Conservation (phyloP, 2,797 vertebrate genomes). For the Strix occidentalis region DNA sequence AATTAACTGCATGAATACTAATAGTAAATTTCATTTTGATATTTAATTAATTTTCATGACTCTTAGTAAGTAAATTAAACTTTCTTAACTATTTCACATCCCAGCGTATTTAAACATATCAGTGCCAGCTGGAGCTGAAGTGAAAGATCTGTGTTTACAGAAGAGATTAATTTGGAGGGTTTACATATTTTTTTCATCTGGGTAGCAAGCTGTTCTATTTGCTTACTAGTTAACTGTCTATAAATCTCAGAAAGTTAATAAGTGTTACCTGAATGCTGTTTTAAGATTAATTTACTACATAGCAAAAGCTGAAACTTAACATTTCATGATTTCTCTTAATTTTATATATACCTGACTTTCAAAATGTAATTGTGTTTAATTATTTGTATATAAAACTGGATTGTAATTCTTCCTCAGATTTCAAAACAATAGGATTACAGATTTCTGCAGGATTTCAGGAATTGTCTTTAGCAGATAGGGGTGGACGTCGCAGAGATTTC, state of each 20-base stretch:
- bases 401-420: not conserved
- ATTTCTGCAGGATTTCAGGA: constrained; percentile 91
- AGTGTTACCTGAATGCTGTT: not conserved
- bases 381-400: not conserved
- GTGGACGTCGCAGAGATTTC: constrained; percentile 86
- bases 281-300: not conserved
- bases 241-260: not conserved
- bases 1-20: not conserved
- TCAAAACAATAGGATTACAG: constrained; percentile 63
- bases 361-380: not conserved
- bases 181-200: not conserved
- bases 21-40: not conserved
- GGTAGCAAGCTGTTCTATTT: not conserved
- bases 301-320: not conserved
- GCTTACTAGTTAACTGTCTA: not conserved
- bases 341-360: not conserved
- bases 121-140: not conserved
- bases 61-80: not conserved
- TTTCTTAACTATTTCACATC: not conserved
- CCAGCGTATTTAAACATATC: not conserved
- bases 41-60: not conserved
- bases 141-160: not conserved
- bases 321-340: not conserved
- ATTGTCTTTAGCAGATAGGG: constrained; percentile 86
- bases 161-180: not conserved